Conservation (phyloP, 1,140 invertebrate species). For the Octopus bimaculoides region DNA sequence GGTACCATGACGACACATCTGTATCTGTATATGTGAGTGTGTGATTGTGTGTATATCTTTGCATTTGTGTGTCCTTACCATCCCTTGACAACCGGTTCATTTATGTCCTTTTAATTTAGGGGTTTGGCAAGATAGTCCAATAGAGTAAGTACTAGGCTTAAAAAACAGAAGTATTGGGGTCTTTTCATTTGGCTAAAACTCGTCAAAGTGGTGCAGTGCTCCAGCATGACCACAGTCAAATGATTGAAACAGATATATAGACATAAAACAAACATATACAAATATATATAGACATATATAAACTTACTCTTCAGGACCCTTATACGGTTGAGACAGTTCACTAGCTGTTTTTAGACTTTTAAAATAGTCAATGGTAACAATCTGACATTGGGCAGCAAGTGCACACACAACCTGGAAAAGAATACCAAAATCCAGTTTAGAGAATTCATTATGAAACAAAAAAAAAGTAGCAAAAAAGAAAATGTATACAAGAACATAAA, state of each 20-base stretch:
- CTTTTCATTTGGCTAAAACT: neutral
- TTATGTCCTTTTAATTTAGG: too few species aligned
- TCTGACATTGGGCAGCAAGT: constrained; percentile 63
- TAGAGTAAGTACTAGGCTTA: too few species aligned
- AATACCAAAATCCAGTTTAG: neutral
- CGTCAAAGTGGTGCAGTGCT: neutral
- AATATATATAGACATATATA: neutral
- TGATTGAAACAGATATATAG: neutral
- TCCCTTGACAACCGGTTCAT: too few species aligned
- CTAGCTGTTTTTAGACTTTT: constrained; percentile 45
- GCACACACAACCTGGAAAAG: constrained; percentile 62
- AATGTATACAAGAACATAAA: neutral
- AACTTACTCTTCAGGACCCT: neutral
- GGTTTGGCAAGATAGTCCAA: too few species aligned
- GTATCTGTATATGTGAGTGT: too few species aligned
- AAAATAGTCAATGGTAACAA: constrained; percentile 63
- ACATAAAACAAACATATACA: neutral
- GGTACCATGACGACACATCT: too few species aligned
- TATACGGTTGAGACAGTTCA: neutral
- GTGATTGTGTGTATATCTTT: too few species aligned
- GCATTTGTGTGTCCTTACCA: too few species aligned
- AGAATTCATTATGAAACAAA: neutral
- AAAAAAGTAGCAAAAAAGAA: neutral
- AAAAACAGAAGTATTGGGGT: too few species aligned
- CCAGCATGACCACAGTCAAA: neutral